A percentile compares a stretch with the other conserved stretches of the same genome.
These are phyloP conservation scores for Echiichthys vipera DNA, from an alignment of 2,797 vertebrate species.

Conservation along the genomic window DNA sequence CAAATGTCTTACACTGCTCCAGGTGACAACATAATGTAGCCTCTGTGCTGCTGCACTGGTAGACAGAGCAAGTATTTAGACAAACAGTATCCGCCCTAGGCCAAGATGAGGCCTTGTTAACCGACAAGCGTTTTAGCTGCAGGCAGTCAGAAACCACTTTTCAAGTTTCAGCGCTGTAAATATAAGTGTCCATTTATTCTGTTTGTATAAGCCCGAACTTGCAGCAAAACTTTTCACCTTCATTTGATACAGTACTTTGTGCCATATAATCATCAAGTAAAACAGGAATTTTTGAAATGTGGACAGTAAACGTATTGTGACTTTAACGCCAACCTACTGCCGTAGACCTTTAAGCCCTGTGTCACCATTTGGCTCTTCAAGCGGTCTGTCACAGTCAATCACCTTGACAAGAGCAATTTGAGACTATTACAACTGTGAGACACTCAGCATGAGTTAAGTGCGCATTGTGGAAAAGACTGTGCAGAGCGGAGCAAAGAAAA, in stretches of 20 bases:
- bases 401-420: slow-evolving; percentile 56
- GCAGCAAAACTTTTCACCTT: background rate
- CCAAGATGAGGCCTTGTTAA: slow-evolving; percentile 33
- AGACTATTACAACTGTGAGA: slow-evolving; percentile 52
- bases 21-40: slow-evolving; percentile 36
- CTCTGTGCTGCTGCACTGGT: slow-evolving; percentile 31
- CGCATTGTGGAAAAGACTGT: slow-evolving; percentile 12
- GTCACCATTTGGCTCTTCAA: slow-evolving; percentile 22
- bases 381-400: slow-evolving; percentile 51
- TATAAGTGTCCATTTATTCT: background rate
- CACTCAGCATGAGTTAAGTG: slow-evolving; percentile 15
- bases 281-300: background rate
- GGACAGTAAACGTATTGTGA: background rate
- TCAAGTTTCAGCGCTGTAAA: background rate
- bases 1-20: background rate
- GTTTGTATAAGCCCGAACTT: background rate
- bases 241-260: background rate
- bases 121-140: slow-evolving; percentile 21
- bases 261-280: background rate
- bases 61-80: slow-evolving; percentile 29
- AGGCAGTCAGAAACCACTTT: slow-evolving; percentile 41
- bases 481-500: slow-evolving; percentile 31
- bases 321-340: background rate
- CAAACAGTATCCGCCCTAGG: slow-evolving; percentile 34
- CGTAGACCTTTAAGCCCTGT: background rate